Conservation (phyloP, 2,797 vertebrate species). For the Anguilla anguilla region DNA sequence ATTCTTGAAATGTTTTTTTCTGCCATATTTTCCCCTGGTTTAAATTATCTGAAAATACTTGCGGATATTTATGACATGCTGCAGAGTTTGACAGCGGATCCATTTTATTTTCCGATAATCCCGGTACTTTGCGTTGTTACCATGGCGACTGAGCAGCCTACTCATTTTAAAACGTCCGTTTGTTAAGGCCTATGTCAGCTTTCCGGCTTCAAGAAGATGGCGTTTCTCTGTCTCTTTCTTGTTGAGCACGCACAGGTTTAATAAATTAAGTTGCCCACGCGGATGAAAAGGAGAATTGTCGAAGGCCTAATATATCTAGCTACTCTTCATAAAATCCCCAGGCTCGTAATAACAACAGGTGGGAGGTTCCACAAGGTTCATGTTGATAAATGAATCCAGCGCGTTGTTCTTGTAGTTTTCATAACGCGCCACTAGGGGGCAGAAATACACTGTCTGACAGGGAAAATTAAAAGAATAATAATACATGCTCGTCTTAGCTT, state of each 20-base stretch:
- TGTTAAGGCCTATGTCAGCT: conserved; percentile 51
- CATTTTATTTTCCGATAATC: conserved; percentile 46
- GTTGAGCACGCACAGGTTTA: conserved; percentile 7
- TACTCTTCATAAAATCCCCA: neutral
- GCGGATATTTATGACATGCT: neutral
- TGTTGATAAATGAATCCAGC: neutral
- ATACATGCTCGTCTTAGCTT: neutral
- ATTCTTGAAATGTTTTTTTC: neutral
- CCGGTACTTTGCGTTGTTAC: conserved; percentile 65
- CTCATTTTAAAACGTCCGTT: conserved; percentile 51
- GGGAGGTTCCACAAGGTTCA: neutral
- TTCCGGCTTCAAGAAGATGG: conserved; percentile 42
- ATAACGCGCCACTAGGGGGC: conserved; percentile 66
- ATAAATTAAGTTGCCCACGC: neutral
- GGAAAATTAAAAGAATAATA: too few species aligned
- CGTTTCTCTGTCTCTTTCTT: conserved; percentile 20
- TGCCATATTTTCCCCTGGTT: neutral
- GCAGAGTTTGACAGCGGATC: neutral
- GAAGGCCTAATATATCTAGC: neutral
- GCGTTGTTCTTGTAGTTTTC: conserved; percentile 31
- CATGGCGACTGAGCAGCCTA: conserved; percentile 59
- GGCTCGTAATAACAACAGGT: neutral
- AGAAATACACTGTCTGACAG: conserved; percentile 31
- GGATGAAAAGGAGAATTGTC: neutral
- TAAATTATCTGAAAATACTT: neutral